These are phyloP conservation scores for Ormyrus pomaceus DNA, from an alignment of 2,888 invertebrate genomes.

Conservation along the genomic window DNA sequence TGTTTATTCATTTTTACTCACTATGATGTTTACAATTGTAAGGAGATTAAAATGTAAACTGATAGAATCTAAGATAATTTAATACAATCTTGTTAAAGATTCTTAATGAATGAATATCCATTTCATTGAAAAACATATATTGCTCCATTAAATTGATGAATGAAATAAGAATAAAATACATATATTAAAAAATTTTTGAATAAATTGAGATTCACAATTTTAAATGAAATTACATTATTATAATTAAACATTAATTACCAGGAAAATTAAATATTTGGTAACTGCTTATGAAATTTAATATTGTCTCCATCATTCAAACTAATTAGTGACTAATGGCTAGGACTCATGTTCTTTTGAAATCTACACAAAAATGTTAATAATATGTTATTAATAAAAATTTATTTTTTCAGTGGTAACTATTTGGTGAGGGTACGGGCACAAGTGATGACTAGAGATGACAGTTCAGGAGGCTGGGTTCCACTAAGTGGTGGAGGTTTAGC, in stretches of 20 bases:
- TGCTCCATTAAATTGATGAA: too few species aligned
- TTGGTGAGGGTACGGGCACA: conserved; percentile 98
- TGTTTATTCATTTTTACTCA: conserved; percentile 37
- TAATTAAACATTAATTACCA: too few species aligned
- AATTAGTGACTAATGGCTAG: too few species aligned
- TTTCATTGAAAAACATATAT: conserved; percentile 13
- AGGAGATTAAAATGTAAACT: conserved; percentile 1
- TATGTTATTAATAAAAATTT: neutral
- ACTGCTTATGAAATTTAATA: too few species aligned
- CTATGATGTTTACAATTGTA: conserved; percentile 10
- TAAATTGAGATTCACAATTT: too few species aligned
- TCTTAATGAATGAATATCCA: neutral
- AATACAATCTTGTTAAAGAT: conserved; percentile 1
- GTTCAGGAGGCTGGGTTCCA: conserved; percentile 96
- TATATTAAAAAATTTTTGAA: too few species aligned
- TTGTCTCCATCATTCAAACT: too few species aligned
- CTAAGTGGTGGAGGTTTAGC: conserved; percentile 95
- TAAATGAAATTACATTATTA: too few species aligned
- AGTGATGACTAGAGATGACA: conserved; percentile 99
- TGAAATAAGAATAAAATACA: too few species aligned
- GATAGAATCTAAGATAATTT: conserved; percentile 36
- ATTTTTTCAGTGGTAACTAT: conserved; percentile 86
- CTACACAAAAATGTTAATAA: too few species aligned
- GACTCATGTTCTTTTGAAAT: too few species aligned
- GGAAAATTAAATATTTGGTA: too few species aligned